Base-by-base conservation (phyloP, 2,113 vertebrate genomes). In the Apteryx mantelli region DNA sequence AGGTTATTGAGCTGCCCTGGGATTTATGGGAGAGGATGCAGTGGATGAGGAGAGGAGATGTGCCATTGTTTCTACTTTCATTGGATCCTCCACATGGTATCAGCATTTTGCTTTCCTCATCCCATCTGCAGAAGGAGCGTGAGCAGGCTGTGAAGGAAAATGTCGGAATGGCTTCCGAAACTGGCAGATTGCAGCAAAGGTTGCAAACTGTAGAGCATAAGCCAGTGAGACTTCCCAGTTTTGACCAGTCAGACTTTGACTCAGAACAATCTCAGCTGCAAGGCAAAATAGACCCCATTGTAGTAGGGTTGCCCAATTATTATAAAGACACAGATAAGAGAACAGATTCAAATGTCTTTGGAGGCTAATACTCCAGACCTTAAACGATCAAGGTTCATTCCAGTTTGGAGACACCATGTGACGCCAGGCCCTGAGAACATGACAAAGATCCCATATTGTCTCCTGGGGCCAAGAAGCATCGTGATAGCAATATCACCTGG, bases 121-220 rank as follows among this genome's bases (percentile, higher is more conserved):
- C 30, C 8, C 44, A 69, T 22, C 83, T 91, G 79, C 94, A 96
- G 82, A 81, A 92, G 53, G 68, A 17, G 4, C 88, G 82, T 3
- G 94, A 97, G 40, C 44, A 14, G 8, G 83, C 0, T 2, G 92
- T 93, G 53, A 97, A 97, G 61, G 96, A 97, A 53, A 97, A 32
- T 21, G 90, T 81, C 65, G 91, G 66, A 61, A 60, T 87, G 80
- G 48, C 53, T 16, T 44, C 63, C 5, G 73, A 78, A 32, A 77
- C 78, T 16, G 13, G 55, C 21, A 89, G 87, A 16, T 10, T 96
- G 14, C 94, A 96, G 3, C 68, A 88, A 71, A 91, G 85, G 60
- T 53, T 92, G 28, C 55, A 74, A 50, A 25, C 18, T n/a, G 63
- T 82, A 48, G 82, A 95, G 40, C 88, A 86, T 0, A 71, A 95